A percentile compares a stretch with the other conserved stretches of the same genome.
Evolutionary conservation across 1,140 invertebrate genomes (phyloP).

Genomic region (Leptopilina boulardi): DNA sequence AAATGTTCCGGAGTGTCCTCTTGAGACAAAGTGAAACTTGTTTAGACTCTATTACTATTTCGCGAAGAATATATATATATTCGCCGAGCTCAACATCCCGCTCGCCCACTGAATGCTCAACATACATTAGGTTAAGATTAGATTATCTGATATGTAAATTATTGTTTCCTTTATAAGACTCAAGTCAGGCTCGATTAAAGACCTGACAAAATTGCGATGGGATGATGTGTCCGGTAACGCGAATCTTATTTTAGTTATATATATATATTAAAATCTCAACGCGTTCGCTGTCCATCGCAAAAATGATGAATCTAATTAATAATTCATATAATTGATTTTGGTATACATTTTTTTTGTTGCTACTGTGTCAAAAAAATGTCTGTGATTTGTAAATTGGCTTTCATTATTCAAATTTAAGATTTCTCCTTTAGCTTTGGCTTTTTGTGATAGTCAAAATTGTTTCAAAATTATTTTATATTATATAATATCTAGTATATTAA

Average conservation of each 20-base stretch:
- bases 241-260: background rate
- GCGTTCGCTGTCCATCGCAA: conserved; percentile 6
- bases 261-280: background rate
- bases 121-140: conserved; percentile 63
- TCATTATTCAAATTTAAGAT: conserved; percentile 14
- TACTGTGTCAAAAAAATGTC: background rate
- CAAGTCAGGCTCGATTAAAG: conserved; percentile 41
- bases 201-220: conserved; percentile 51
- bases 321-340: background rate
- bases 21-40: conserved; percentile 44
- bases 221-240: conserved; percentile 55
- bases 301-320: background rate
- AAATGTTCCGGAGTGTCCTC: conserved; percentile 41
- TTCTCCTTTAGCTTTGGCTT: too few relatives aligned
- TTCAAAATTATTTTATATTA: background rate
- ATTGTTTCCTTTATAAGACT: conserved; percentile 67
- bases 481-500: too few relatives aligned
- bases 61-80: conserved; percentile 13
- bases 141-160: conserved; percentile 67
- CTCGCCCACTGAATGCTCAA: conserved; percentile 70
- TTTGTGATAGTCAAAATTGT: background rate
- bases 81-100: conserved; percentile 54
- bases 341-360: background rate
- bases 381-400: background rate
- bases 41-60: conserved; percentile 17